phyloP scores from a whole-genome alignment of 2,113 vertebrate genomes.

The Percopsis transmontana region DNA sequence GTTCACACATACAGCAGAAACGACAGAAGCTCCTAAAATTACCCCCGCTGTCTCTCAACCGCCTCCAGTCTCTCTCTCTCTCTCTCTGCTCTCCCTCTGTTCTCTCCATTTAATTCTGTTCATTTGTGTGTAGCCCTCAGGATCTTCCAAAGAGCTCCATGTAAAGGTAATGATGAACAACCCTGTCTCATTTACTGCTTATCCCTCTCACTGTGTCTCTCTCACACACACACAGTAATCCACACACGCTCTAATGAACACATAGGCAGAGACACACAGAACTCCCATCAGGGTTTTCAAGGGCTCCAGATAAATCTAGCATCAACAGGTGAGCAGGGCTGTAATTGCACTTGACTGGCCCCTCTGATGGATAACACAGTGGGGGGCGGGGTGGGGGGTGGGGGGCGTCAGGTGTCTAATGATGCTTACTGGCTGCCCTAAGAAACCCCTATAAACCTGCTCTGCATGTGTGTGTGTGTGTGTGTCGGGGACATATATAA shows the following conservation, averaged over 20 bases:
- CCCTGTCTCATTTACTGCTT: not conserved
- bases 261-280: not conserved
- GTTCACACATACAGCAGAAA: slow-evolving; percentile 25
- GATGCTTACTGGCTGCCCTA: not conserved
- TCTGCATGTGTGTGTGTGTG: slow-evolving; percentile 16
- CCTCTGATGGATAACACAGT: slow-evolving; percentile 39
- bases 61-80: slow-evolving; percentile 30
- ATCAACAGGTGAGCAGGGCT: slow-evolving; percentile 35
- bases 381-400: slow-evolving; percentile 24
- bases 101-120: not conserved
- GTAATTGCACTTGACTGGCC: slow-evolving; percentile 47
- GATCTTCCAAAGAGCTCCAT: no score
- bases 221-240: not conserved
- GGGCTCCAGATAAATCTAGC: not conserved
- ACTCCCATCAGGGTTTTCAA: slow-evolving; percentile 3
- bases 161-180: no score
- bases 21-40: slow-evolving; percentile 41
- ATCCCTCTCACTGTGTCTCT: not conserved
- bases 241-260: slow-evolving; percentile 4
- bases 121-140: not conserved
- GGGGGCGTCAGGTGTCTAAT: not conserved
- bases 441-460: not conserved
- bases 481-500: not conserved
- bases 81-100: not conserved
- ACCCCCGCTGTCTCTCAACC: slow-evolving; percentile 35